Conservation (phyloP, 2,888 invertebrate species). For the Scaptomyza parva region DNA sequence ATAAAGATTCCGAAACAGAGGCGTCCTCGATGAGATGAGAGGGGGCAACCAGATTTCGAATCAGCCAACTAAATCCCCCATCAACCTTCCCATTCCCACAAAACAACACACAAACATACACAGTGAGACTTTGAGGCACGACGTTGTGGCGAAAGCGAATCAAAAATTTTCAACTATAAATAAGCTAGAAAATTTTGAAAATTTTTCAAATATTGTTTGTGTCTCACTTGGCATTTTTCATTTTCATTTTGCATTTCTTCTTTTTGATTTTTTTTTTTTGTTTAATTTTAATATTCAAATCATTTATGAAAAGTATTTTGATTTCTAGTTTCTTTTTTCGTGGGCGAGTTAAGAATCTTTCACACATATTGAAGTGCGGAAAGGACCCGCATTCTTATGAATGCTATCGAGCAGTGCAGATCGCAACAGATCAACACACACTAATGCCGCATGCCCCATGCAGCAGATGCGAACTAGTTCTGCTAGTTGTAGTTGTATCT, state of each 20-base stretch:
- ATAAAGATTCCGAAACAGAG: constrained; percentile 47
- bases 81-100: not conserved
- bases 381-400: constrained; percentile 57
- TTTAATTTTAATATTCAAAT: constrained; percentile 61
- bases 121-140: constrained; percentile 37
- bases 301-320: constrained; percentile 66
- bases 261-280: constrained; percentile 56
- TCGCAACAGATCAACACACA: constrained; percentile 18
- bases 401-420: constrained; percentile 39
- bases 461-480: constrained; percentile 4
- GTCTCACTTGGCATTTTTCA: constrained; percentile 50
- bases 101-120: not conserved
- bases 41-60: constrained; percentile 10
- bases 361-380: constrained; percentile 50
- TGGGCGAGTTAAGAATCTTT: constrained; percentile 47
- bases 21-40: constrained; percentile 14
- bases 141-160: constrained; percentile 62
- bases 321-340: not conserved
- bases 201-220: constrained; percentile 59
- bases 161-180: constrained; percentile 71
- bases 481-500: constrained; percentile 16
- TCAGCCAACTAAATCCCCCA: not conserved
- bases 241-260: constrained; percentile 38
- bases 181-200: constrained; percentile 60
- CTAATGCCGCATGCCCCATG: not conserved